These are phyloP conservation scores for Erebia palarica DNA, from an alignment of 2,888 invertebrate genomes.

Conservation along the genomic window DNA sequence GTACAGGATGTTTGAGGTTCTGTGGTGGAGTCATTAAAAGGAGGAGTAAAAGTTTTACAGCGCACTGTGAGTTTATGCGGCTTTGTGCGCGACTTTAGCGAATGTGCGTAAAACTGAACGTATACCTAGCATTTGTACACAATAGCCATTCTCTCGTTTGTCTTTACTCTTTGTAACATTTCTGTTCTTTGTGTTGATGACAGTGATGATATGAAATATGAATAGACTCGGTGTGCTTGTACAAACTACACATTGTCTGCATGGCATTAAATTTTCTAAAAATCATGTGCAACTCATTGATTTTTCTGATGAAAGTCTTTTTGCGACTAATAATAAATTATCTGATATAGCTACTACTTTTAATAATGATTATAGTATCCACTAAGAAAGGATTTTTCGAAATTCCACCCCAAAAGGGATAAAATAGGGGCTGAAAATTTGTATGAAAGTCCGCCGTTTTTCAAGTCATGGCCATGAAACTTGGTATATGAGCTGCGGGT, in stretches of 20 bases:
- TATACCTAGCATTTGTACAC: conserved; percentile 48
- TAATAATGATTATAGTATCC: too few species aligned
- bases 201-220: not conserved
- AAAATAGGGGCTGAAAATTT: too few species aligned
- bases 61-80: conserved; percentile 57
- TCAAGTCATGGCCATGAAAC: too few species aligned
- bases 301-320: too few species aligned
- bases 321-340: too few species aligned
- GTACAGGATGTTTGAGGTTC: conserved; percentile 22
- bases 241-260: not conserved
- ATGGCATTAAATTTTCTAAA: too few species aligned
- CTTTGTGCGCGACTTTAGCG: conserved; percentile 49
- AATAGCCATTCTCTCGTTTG: conserved; percentile 22
- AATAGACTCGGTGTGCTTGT: not conserved
- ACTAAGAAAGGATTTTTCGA: too few species aligned
- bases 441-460: too few species aligned
- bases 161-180: not conserved
- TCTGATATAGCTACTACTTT: too few species aligned
- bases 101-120: conserved; percentile 52
- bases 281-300: too few species aligned
- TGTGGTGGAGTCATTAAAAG: conserved; percentile 36
- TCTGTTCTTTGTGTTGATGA: conserved; percentile 6
- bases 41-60: conserved; percentile 63
- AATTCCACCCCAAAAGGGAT: too few species aligned
- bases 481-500: too few species aligned